Evolutionary conservation across 1,140 invertebrate genomes (phyloP), one percentile per base, ranked within the genome.

Genomic region (Reticulitermes speratus): DNA sequence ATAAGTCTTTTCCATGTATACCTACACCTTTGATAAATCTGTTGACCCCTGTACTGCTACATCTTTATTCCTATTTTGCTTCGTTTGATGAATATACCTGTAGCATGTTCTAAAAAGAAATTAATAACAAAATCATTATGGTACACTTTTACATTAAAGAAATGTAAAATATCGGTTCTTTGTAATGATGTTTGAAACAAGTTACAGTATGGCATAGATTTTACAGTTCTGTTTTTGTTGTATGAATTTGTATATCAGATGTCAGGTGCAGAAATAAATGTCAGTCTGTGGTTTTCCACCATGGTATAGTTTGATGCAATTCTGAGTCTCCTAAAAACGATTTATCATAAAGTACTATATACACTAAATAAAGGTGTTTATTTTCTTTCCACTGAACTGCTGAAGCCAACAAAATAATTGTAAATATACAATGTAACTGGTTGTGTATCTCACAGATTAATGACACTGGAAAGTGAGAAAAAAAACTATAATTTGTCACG

Each of bases 401-500:
- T 16, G 7, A n/a, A 25, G 65, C 12, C n/a, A 25, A 30, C 38
- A 30, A 75, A n/a, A 30, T 75, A 75, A 75, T 14, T 75, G 25
- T 75, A n/a, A n/a, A 75, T 75, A 30, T 75, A 75, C 65, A 75
- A 65, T 75, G 3, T 11, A 75, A 75, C 65, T 75, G 25, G 11
- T 75, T 25, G 65, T 25, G 3, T 75, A 25, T 30, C n/a, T 30
- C 25, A 75, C 9, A 75, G 25, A 30, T 75, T n/a, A 75, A 75
- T 14, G n/a, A 8, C 65, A 75, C 25, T 30, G n/a, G 52, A 19
- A 84, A n/a, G 48, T n/a, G 81, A 23, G 38, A 38, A 38, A 38
- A 38, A 44, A 65, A 69, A 19, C 75, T 88, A 87, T 6, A 82
- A 85, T 44, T 95, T 95, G 86, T 95, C 95, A 85, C 96, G 95